These are phyloP conservation scores for Agriopis marginaria DNA, from an alignment of 2,888 invertebrate genomes.

Conservation along the genomic window DNA sequence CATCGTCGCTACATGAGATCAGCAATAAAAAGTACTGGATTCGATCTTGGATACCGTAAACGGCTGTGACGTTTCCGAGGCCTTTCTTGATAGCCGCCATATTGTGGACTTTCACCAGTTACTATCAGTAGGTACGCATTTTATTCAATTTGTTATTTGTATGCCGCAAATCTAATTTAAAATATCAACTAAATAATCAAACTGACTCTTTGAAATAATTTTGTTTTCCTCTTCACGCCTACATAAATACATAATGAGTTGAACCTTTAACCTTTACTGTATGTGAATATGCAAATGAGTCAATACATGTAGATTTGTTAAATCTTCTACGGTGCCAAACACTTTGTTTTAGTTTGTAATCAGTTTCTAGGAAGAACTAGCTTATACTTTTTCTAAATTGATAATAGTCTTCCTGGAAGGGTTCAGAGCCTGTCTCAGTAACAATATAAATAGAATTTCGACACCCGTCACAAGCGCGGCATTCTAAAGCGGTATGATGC, in stretches of 20 bases:
- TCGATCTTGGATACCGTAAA: slow-evolving; percentile 63
- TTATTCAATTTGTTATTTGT: slow-evolving; percentile 18
- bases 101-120: slow-evolving; percentile 36
- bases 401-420: neutral
- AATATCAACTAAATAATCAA: slow-evolving; percentile 3
- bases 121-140: slow-evolving; percentile 3
- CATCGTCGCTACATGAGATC: slow-evolving; percentile 72
- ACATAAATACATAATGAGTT: slow-evolving; percentile 20
- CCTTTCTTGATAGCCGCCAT: slow-evolving; percentile 38
- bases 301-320: slow-evolving; percentile 11
- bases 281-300: slow-evolving; percentile 27
- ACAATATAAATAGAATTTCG: slow-evolving; percentile 65
- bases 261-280: slow-evolving; percentile 26
- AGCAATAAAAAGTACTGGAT: slow-evolving; percentile 69
- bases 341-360: neutral
- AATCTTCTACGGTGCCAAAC: slow-evolving; percentile 5
- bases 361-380: neutral
- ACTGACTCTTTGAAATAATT: slow-evolving; percentile 3
- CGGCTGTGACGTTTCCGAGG: slow-evolving; percentile 45
- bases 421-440: slow-evolving; percentile 10
- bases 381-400: neutral
- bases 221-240: slow-evolving; percentile 4
- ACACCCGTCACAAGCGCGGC: slow-evolving; percentile 64
- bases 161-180: neutral
- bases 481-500: slow-evolving; percentile 72